phyloP scores from a whole-genome alignment of 2,888 invertebrate genomes.

The Zygogramma bicolorata region DNA sequence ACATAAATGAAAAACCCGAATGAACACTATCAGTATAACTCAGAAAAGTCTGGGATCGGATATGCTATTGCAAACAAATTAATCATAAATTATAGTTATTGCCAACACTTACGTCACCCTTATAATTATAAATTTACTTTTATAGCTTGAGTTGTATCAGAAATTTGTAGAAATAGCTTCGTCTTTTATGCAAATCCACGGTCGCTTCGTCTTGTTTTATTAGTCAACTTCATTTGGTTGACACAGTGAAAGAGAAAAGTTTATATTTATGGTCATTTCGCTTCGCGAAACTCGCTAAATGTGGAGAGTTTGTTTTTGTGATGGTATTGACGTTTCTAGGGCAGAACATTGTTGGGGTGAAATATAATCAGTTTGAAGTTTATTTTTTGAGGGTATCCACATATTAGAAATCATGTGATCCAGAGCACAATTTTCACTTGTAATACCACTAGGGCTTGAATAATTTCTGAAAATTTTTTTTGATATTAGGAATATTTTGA shows the following conservation, averaged over 20 bases:
- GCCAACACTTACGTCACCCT: constrained; percentile 59
- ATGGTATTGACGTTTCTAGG: neutral
- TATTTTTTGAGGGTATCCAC: too few species aligned
- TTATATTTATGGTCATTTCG: constrained; percentile 47
- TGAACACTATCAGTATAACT: neutral
- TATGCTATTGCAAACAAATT: constrained; percentile 56
- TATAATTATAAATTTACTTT: constrained; percentile 61
- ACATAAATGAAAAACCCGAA: neutral
- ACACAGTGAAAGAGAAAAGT: constrained; percentile 44
- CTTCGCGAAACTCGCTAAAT: constrained; percentile 32
- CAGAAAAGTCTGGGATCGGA: constrained; percentile 4
- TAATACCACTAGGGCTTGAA: too few species aligned
- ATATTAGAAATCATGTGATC: too few species aligned
- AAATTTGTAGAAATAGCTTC: constrained; percentile 55
- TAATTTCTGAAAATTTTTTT: too few species aligned
- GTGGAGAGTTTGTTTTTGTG: constrained; percentile 19
- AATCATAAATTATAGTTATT: constrained; percentile 58
- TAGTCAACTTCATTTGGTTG: constrained; percentile 46
- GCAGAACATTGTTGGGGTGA: too few species aligned
- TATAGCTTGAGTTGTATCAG: constrained; percentile 57
- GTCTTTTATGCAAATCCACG: constrained; percentile 54
- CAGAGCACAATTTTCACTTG: too few species aligned
- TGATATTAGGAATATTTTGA: too few species aligned
- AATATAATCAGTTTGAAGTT: too few species aligned
- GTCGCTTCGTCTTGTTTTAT: constrained; percentile 53